phyloP scores from a whole-genome alignment of 1,140 invertebrate genomes.

The Episyrphus balteatus region DNA sequence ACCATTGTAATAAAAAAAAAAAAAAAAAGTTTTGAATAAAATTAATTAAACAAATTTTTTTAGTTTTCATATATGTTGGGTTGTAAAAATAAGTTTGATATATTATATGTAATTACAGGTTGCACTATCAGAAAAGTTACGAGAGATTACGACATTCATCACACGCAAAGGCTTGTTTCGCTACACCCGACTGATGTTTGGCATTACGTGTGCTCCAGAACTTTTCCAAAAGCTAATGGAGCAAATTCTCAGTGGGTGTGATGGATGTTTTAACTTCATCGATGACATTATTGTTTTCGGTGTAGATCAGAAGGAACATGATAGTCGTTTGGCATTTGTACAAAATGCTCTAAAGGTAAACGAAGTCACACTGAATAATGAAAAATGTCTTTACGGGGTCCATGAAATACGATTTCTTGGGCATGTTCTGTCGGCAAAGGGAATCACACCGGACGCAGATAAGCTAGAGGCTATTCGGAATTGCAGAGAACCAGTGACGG shows the following conservation, averaged over 20 bases:
- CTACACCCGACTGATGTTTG: conserved; percentile 29
- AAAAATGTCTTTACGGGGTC: conserved; percentile 15
- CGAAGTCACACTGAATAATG: conserved; percentile 13
- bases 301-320: conserved; percentile 12
- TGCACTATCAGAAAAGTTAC: conserved; percentile 10
- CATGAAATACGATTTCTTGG: conserved; percentile 8
- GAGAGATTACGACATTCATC: conserved; percentile 31
- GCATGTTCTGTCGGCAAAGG: too few species aligned
- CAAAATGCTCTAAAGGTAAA: conserved; percentile 10
- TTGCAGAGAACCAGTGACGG: neutral
- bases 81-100: neutral
- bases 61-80: neutral
- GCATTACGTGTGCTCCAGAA: conserved; percentile 26
- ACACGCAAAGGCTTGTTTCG: conserved; percentile 24
- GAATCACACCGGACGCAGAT: too few species aligned
- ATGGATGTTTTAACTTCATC: conserved; percentile 17
- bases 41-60: neutral
- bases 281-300: conserved; percentile 30
- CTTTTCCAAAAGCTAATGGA: conserved; percentile 32
- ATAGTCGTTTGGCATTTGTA: conserved; percentile 13
- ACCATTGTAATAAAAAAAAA: neutral
- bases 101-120: neutral
- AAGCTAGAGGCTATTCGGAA: too few species aligned
- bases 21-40: neutral
- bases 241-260: conserved; percentile 17